Conservation (phyloP, 1,140 invertebrate genomes). For the Nylanderia fulva region DNA sequence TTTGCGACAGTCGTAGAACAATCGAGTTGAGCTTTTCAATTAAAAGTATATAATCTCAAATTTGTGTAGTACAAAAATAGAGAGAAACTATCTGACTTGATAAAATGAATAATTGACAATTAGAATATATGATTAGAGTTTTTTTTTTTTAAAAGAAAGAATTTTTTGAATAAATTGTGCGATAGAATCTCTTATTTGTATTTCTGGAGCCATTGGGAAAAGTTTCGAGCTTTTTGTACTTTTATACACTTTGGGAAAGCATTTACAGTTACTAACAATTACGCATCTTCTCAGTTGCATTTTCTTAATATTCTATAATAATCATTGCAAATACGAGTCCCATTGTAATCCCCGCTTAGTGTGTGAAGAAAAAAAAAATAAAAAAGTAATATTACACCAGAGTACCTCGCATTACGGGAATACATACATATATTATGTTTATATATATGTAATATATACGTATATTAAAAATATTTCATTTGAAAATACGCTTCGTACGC, state of each 20-base stretch:
- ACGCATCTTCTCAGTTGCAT: background rate
- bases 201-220: background rate
- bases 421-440: too few species aligned
- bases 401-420: background rate
- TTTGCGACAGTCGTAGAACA: background rate
- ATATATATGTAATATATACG: background rate
- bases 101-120: background rate
- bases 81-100: background rate
- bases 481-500: conserved; percentile 13
- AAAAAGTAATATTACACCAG: background rate
- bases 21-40: background rate
- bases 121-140: too few species aligned
- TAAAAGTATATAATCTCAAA: too few species aligned
- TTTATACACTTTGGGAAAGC: background rate
- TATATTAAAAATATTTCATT: conserved; percentile 11
- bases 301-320: background rate
- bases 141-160: too few species aligned
- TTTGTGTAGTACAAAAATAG: too few species aligned
- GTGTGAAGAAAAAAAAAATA: background rate
- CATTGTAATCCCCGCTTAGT: background rate
- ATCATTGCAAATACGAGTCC: background rate
- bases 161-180: too few species aligned
- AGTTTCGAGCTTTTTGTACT: background rate
- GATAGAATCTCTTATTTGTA: background rate
- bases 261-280: conserved; percentile 14